Evolutionary conservation across 2,888 invertebrate genomes (phyloP), one percentile per base, ranked within the genome.

Genomic region (Epinotia ramella): DNA sequence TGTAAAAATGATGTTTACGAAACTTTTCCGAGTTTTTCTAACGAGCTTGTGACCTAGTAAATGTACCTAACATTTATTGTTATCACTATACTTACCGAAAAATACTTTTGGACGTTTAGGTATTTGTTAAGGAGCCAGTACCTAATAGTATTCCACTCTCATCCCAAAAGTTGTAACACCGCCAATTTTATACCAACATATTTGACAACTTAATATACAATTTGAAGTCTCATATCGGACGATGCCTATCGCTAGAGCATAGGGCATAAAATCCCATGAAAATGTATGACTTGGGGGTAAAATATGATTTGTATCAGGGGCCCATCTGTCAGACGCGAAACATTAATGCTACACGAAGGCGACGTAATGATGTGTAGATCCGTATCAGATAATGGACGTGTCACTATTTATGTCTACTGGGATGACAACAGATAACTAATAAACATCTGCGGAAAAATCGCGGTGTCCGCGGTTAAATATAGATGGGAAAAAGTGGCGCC

Each of bases 331-430:
- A 89, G 85, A 77, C 81, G 80, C 79, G 82, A 83, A 86, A 89
- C 90, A 92, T 92, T 92, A 92, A 92, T 92, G 91, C 90, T 90
- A 89, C 91, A 91, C 89, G 92, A 92, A 89, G 89, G 86, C 88
- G 78, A 77, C 78, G 80, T 79, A 78, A 78, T 78, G 78, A 82
- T 80, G 87, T 86, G 86, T 83, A 92, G 93, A 93, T 93, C 87
- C 84, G 84, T 93, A 93, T 93, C 93, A 92, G 90, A 92, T 93
- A 93, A 93, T 93, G 91, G 92, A 92, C 86, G 86, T 86, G 88
- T 88, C 89, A 85, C 87, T 89, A 87, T 91, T 89, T 89, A 83
- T 82, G 89, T 88, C 88, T 84, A 82, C 82, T 81, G 86, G 86
- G 87, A 87, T 79, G 80, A 76, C 72, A 76, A 76, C 72, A 67